Evolutionary conservation across 1,140 invertebrate genomes (phyloP), one percentile per base, ranked within the genome.

Genomic region (Orchestia grillus): DNA sequence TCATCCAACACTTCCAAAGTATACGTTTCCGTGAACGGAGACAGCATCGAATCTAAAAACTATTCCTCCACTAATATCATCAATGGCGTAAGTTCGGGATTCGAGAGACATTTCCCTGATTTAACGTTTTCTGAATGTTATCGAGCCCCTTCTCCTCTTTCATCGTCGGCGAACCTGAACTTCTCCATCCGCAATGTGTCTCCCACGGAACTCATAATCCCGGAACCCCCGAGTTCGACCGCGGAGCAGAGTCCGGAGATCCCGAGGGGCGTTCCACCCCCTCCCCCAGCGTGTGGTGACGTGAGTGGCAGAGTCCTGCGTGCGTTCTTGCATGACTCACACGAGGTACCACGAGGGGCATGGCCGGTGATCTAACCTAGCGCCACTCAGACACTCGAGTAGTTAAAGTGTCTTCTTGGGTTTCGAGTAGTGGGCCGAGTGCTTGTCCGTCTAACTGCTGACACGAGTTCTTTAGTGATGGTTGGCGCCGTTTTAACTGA

Each of bases 1-100:
- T 90, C 88, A 90, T 41, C 41, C 43, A 90, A 90, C 88, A 90
- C 88, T 11, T 90, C 88, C 42, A 90, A 90, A 90, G 88, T 90
- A 3, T 90, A 90, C 28, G 28, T 90, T 90, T 90, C 88, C n/a
- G 43, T 90, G 41, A 90, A 90, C 88, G 88, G 88, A 42, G 43
- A 90, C 88, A 44, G 43, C 88, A 42, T 90, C 43, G 88, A 90
- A 44, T 90, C 88, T 90, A 90, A 41, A 3, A 42, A 8, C 43
- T 42, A 41, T 90, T 90, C 41, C 8, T 94, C 40, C 36, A 44
- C 3, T 94, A 53, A 53, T 53, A 53, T 53, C 47, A 53, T 53
- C 47, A 94, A 94, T 44, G 44, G 92, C 47, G 36, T n/a, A 19
- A 8, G 11, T n/a, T 94, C 92, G 11, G 40, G 47, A 16, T 45